Evolutionary conservation across 2,113 vertebrate species (phyloP), one percentile per base, ranked within the genome.

Genomic region (Salvelinus sp.): DNA sequence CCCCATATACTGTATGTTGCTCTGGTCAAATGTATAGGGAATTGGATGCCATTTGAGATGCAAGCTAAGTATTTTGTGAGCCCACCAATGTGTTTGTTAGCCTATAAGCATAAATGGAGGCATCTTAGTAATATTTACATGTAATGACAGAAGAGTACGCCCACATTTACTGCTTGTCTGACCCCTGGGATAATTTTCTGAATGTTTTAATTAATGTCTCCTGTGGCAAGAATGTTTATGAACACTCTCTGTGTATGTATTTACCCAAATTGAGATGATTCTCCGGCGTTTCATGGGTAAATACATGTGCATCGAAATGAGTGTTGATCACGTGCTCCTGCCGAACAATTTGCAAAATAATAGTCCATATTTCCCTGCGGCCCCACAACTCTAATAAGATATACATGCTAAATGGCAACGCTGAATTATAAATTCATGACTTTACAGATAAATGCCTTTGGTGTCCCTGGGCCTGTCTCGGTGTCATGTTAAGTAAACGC

Each of bases 331-430:
- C 75, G 78, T 12, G 44, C 74, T 67, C 62, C 72, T 81, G 10
- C 67, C 38, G 67, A 69, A 47, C 33, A 47, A 44, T 44, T 67
- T 68, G 73, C 76, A 86, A 76, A 78, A 84, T 86, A 82, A 88
- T 85, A 86, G 82, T 90, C 72, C 81, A 75, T 88, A 77, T 81
- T 80, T 69, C 88, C 76, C 47, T 1, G 60, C 74, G 84, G 78
- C 81, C 22, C 20, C 58, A 60, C 50, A 83, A 64, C 83, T 89
- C 87, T 89, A 85, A 91, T 89, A 85, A 88, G 77, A 83, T 86
- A 84, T 88, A 84, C 63, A 82, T 83, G 87, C 75, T 77, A 82
- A 89, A 85, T 80, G 74, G 78, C 75, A 76, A 81, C 70, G 60
- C 78, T 78, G 70, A 82, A 71, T 88, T 30, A 86, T 85, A 88